These are phyloP conservation scores for Drosophila merina DNA, from an alignment of 2,888 invertebrate species.

Conservation along the genomic window DNA sequence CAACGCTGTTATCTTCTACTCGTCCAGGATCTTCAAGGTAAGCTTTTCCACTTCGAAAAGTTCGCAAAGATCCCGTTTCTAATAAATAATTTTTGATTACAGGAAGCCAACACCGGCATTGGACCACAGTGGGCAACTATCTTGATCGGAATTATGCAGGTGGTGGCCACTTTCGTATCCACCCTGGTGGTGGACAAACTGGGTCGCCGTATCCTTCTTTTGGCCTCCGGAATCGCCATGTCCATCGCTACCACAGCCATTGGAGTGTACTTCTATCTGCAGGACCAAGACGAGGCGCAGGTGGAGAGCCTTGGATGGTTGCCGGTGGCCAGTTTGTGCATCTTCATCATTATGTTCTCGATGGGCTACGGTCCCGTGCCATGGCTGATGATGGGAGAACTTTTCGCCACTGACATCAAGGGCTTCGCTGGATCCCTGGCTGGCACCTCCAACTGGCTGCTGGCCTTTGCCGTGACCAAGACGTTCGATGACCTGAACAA, in stretches of 20 bases:
- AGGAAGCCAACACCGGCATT: constrained; percentile 84
- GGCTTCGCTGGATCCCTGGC: constrained; percentile 91
- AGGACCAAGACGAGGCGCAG: constrained; percentile 76
- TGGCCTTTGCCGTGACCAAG: constrained; percentile 92
- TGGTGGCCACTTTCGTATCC: constrained; percentile 87
- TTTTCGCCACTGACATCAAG: constrained; percentile 92
- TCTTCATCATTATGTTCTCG: constrained; percentile 92
- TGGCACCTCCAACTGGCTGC: constrained; percentile 92
- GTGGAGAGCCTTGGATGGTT: constrained; percentile 88
- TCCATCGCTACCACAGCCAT: constrained; percentile 88
- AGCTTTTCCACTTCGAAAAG: not conserved
- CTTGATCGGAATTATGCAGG: constrained; percentile 93
- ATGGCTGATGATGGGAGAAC: constrained; percentile 90
- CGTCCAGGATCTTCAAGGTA: constrained; percentile 89
- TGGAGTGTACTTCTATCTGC: constrained; percentile 88
- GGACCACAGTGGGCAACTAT: constrained; percentile 88
- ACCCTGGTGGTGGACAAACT: constrained; percentile 91
- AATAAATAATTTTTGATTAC: not conserved
- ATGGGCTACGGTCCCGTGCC: constrained; percentile 95
- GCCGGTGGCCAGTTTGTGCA: constrained; percentile 89
- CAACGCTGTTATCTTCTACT: constrained; percentile 93
- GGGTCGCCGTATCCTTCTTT: constrained; percentile 90
- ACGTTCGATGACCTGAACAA: constrained; percentile 87
- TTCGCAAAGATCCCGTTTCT: no score
- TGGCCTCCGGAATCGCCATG: constrained; percentile 89